Evolutionary conservation across 1,140 invertebrate genomes (phyloP).

Genomic region (Linepithema humile): DNA sequence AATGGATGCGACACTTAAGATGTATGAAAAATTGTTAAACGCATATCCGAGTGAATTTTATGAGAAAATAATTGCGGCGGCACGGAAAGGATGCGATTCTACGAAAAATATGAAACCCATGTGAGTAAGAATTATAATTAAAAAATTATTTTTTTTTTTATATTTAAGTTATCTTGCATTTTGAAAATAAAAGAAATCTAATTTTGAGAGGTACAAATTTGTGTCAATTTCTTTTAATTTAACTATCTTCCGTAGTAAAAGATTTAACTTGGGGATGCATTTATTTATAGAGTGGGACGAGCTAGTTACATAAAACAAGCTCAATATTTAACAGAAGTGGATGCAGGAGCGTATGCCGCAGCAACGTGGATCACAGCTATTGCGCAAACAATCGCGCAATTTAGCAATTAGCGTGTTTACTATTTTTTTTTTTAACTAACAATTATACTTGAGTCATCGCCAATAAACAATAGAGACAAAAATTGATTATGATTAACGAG

Average conservation of each 20-base stretch:
- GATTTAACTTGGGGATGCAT: neutral
- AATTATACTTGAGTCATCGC: neutral
- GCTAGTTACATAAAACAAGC: slow-evolving; percentile 86
- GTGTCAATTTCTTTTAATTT: neutral
- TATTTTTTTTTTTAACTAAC: neutral
- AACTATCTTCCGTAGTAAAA: neutral
- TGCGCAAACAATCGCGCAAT: slow-evolving; percentile 19
- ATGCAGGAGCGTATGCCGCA: slow-evolving; percentile 89
- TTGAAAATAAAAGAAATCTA: neutral
- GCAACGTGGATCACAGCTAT: slow-evolving; percentile 86
- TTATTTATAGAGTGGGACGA: slow-evolving; percentile 85
- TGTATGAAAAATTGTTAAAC: slow-evolving; percentile 68
- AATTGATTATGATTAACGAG: neutral
- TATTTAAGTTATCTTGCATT: neutral
- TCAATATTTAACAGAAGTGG: slow-evolving; percentile 84
- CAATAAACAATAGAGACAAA: neutral
- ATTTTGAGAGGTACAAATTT: neutral
- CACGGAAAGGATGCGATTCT: slow-evolving; percentile 81
- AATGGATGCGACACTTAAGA: slow-evolving; percentile 79
- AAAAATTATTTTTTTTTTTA: neutral
- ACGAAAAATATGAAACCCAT: slow-evolving; percentile 86
- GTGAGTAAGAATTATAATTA: slow-evolving; percentile 69
- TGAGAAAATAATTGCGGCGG: slow-evolving; percentile 73
- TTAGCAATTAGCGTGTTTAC: neutral
- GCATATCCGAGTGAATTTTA: slow-evolving; percentile 40